phyloP scores from a whole-genome alignment of 2,888 invertebrate genomes.

The Xanthia togata region DNA sequence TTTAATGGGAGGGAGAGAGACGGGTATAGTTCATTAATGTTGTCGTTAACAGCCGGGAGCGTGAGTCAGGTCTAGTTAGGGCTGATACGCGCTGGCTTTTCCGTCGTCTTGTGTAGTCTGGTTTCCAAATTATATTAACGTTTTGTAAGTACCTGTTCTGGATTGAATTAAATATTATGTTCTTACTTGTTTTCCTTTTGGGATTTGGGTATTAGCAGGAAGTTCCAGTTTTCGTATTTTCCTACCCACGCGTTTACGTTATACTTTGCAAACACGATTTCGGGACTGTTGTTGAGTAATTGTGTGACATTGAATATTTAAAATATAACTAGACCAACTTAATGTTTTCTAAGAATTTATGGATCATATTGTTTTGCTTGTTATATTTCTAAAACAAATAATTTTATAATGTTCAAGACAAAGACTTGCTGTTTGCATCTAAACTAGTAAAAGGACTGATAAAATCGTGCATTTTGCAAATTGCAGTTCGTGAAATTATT shows the following conservation, averaged over 20 bases:
- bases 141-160: conserved; percentile 45
- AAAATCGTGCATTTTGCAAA: not conserved
- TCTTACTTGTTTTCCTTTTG: conserved; percentile 46
- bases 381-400: not conserved
- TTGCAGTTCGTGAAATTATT: not conserved
- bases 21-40: conserved; percentile 61
- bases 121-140: conserved; percentile 59
- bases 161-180: conserved; percentile 60
- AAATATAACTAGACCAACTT: not conserved
- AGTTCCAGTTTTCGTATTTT: conserved; percentile 36
- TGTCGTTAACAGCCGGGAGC: conserved; percentile 58
- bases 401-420: not conserved
- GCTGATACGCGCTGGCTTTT: conserved; percentile 56
- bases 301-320: not conserved
- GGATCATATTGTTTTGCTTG: not conserved
- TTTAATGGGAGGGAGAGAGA: conserved; percentile 74
- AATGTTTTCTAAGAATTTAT: not conserved
- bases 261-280: conserved; percentile 21
- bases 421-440: not conserved
- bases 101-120: conserved; percentile 34
- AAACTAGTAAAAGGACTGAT: not conserved
- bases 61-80: conserved; percentile 65
- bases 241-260: conserved; percentile 9
- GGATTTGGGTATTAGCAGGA: conserved; percentile 36
- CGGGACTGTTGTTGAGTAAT: conserved; percentile 4